phyloP scores from a whole-genome alignment of 2,113 vertebrate species.

The Ageneiosus marmoratus region DNA sequence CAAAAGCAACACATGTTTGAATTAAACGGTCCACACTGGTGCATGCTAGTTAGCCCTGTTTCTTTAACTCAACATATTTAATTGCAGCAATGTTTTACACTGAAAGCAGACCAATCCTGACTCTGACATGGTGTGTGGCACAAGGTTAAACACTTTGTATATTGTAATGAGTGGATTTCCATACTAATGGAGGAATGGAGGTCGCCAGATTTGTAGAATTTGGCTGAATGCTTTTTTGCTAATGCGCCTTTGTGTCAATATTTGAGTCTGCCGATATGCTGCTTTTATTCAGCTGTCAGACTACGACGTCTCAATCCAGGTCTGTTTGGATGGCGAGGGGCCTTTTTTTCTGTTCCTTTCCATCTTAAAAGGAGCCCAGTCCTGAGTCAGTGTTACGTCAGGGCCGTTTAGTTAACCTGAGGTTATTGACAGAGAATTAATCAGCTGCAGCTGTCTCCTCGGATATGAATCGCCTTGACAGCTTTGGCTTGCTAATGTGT shows the following conservation, averaged over 20 bases:
- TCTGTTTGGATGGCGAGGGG: conserved; percentile 12
- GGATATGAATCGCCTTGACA: conserved; percentile 49
- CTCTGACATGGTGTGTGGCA: conserved; percentile 37
- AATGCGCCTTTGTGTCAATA: conserved; percentile 64
- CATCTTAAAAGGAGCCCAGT: conserved; percentile 21
- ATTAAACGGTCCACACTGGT: no score
- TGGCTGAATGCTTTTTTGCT: conserved; percentile 52
- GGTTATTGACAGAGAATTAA: conserved; percentile 45
- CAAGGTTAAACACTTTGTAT: conserved; percentile 44
- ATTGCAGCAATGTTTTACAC: background rate
- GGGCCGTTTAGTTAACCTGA: conserved; percentile 16
- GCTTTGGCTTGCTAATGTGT: conserved; percentile 52
- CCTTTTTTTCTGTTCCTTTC: background rate
- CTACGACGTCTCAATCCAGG: conserved; percentile 50
- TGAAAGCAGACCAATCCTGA: conserved; percentile 1
- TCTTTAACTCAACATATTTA: background rate
- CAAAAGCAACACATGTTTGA: no score
- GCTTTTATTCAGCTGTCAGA: conserved; percentile 70
- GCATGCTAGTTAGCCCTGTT: background rate
- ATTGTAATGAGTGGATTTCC: conserved; percentile 52
- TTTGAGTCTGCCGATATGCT: conserved; percentile 65
- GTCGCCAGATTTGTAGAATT: conserved; percentile 30
- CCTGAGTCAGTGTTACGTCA: conserved; percentile 5
- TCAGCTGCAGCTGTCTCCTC: conserved; percentile 40
- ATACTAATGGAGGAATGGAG: conserved; percentile 43